Evolutionary conservation across 1,140 invertebrate genomes (phyloP).

Genomic region (Drosophila nebulosa): DNA sequence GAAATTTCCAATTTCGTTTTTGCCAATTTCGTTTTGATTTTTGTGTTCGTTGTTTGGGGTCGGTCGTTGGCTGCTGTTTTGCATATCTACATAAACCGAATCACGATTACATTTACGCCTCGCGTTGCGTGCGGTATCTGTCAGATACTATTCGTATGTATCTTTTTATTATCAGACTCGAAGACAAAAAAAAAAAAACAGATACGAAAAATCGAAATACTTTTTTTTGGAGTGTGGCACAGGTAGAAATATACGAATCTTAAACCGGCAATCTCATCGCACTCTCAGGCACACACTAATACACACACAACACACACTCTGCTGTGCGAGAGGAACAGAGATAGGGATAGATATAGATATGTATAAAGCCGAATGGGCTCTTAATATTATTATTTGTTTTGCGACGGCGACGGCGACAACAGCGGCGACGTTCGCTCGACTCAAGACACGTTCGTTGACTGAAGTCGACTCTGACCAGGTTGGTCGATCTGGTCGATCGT

Average conservation of each 20-base stretch:
- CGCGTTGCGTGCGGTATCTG: constrained; percentile 58
- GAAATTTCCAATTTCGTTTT: constrained; percentile 39
- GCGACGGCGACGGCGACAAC: constrained; percentile 10
- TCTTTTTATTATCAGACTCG: constrained; percentile 48
- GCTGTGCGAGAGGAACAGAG: constrained; percentile 4
- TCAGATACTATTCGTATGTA: constrained; percentile 50
- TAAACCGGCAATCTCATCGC: constrained; percentile 67
- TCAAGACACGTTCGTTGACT: constrained; percentile 72
- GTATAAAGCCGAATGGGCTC: neutral
- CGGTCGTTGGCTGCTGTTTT: constrained; percentile 57
- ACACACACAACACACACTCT: constrained; percentile 8
- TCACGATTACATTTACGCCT: constrained; percentile 30
- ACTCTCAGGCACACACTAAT: constrained; percentile 14
- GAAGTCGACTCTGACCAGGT: constrained; percentile 51
- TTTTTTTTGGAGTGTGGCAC: constrained; percentile 42
- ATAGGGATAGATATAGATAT: neutral
- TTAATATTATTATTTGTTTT: constrained; percentile 15
- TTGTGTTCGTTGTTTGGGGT: constrained; percentile 39
- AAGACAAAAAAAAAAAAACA: constrained; percentile 39
- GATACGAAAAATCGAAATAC: constrained; percentile 36
- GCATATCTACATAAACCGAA: constrained; percentile 34
- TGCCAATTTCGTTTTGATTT: constrained; percentile 51
- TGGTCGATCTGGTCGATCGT: constrained; percentile 29
- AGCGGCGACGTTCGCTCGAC: constrained; percentile 52
- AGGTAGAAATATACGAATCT: constrained; percentile 69